These are phyloP conservation scores for Takifugu rubripes DNA, from an alignment of 2,797 vertebrate genomes.

Conservation along the genomic window DNA sequence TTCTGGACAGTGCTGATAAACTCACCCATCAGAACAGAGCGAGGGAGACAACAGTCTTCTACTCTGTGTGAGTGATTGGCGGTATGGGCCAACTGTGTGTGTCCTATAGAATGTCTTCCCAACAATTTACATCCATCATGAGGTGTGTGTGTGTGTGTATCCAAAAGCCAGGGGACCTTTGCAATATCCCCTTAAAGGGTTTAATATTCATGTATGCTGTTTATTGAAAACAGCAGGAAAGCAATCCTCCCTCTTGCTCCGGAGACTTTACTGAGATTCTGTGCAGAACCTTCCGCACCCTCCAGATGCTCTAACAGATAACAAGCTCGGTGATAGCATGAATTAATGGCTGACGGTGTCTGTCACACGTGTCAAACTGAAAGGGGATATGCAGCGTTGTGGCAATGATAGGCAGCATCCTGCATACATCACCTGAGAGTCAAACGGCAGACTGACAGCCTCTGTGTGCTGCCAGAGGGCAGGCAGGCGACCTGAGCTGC, in stretches of 20 bases:
- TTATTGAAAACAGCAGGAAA: slow-evolving; percentile 11
- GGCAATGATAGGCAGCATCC: slow-evolving; percentile 62
- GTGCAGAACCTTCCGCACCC: slow-evolving; percentile 3
- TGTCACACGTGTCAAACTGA: slow-evolving; percentile 53
- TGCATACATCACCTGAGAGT: slow-evolving; percentile 41
- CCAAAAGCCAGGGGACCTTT: slow-evolving; percentile 29
- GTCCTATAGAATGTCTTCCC: slow-evolving; percentile 66
- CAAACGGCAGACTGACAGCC: slow-evolving; percentile 51
- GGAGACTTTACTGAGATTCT: slow-evolving; percentile 7
- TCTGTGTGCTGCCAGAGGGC: slow-evolving; percentile 57
- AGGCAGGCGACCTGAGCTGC: slow-evolving; percentile 51
- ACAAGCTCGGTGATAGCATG: slow-evolving; percentile 43
- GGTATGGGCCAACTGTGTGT: slow-evolving; percentile 59
- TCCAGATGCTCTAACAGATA: slow-evolving; percentile 34
- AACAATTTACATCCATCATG: slow-evolving; percentile 55
- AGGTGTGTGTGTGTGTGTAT: slow-evolving; percentile 43
- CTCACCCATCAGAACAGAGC: slow-evolving; percentile 34
- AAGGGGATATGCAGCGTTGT: slow-evolving; percentile 50
- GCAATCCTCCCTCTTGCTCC: slow-evolving; percentile 13
- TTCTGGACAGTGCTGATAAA: slow-evolving; percentile 68
- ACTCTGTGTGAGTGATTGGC: slow-evolving; percentile 66
- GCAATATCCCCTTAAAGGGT: slow-evolving; percentile 30
- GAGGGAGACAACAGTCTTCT: slow-evolving; percentile 61
- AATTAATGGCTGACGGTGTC: slow-evolving; percentile 58
- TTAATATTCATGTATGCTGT: slow-evolving; percentile 26